These are phyloP conservation scores for Dastarcus helophoroides DNA, from an alignment of 2,888 invertebrate species.

Conservation along the genomic window DNA sequence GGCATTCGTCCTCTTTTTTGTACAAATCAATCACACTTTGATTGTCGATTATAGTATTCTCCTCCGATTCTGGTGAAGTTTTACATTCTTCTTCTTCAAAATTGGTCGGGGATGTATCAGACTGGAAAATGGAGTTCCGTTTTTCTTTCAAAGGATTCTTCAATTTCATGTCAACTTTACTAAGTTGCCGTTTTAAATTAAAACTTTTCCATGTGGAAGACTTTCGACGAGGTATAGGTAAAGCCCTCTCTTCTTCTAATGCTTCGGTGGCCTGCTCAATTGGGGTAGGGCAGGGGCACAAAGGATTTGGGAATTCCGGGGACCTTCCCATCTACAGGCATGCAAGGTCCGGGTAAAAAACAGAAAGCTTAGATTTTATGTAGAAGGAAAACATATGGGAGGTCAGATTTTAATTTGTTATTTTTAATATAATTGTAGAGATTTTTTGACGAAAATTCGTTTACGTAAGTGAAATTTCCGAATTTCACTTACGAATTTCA, in stretches of 20 bases:
- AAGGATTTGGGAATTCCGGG: slow-evolving; percentile 34
- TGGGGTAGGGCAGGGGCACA: slow-evolving; percentile 38
- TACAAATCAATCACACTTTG: slow-evolving; percentile 16
- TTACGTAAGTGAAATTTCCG: no score
- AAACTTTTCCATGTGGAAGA: slow-evolving; percentile 65
- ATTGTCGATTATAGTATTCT: slow-evolving; percentile 30
- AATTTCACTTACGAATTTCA: no score
- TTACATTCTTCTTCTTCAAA: slow-evolving; percentile 24
- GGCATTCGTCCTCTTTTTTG: slow-evolving; percentile 29
- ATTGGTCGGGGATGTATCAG: slow-evolving; percentile 23
- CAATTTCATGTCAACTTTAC: slow-evolving; percentile 64
- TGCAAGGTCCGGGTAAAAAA: slow-evolving; percentile 28
- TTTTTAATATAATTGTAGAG: no score
- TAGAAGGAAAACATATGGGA: no score
- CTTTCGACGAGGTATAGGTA: slow-evolving; percentile 43
- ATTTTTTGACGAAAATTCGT: no score
- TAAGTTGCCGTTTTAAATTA: slow-evolving; percentile 70
- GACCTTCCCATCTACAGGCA: slow-evolving; percentile 35
- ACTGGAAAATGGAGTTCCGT: slow-evolving; percentile 34
- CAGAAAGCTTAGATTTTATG: slow-evolving; percentile 22
- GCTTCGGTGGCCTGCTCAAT: slow-evolving; percentile 40
- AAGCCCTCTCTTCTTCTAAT: slow-evolving; percentile 31
- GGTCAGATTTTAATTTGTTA: no score
- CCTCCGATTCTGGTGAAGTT: slow-evolving; percentile 30
- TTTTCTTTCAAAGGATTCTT: slow-evolving; percentile 46